These are phyloP conservation scores for Tipula confusa DNA, from an alignment of 2,888 invertebrate genomes.

Conservation along the genomic window DNA sequence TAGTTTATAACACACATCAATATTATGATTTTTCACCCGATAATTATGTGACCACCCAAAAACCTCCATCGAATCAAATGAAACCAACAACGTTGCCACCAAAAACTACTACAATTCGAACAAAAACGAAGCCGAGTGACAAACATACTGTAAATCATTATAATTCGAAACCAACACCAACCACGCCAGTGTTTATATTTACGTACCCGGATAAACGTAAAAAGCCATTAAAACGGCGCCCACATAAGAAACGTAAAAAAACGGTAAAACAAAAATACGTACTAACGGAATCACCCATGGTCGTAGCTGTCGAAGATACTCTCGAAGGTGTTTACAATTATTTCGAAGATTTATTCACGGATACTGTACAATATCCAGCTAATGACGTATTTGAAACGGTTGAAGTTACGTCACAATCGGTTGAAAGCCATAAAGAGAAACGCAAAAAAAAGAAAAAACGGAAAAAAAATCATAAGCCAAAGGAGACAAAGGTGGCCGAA, in stretches of 20 bases:
- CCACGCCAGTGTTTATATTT: neutral
- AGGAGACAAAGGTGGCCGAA: neutral
- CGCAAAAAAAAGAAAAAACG: neutral
- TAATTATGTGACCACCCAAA: neutral
- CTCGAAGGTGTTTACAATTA: constrained; percentile 14
- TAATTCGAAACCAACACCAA: neutral
- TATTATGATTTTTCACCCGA: neutral
- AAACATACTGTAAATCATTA: too few relatives aligned
- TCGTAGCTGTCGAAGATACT: neutral
- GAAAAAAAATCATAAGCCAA: neutral
- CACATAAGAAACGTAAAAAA: neutral
- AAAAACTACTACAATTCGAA: neutral
- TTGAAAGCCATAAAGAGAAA: neutral
- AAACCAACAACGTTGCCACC: neutral
- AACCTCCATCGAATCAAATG: neutral
- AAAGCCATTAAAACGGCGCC: neutral
- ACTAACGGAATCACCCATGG: neutral
- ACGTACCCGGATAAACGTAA: neutral
- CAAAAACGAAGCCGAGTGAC: too few relatives aligned
- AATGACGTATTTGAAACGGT: neutral
- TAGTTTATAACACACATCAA: neutral
- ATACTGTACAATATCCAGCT: neutral
- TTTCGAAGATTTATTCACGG: neutral
- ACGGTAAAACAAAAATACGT: neutral
- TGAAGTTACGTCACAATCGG: neutral